These are phyloP conservation scores for Hyalella azteca DNA, from an alignment of 2,888 invertebrate species.

Conservation along the genomic window DNA sequence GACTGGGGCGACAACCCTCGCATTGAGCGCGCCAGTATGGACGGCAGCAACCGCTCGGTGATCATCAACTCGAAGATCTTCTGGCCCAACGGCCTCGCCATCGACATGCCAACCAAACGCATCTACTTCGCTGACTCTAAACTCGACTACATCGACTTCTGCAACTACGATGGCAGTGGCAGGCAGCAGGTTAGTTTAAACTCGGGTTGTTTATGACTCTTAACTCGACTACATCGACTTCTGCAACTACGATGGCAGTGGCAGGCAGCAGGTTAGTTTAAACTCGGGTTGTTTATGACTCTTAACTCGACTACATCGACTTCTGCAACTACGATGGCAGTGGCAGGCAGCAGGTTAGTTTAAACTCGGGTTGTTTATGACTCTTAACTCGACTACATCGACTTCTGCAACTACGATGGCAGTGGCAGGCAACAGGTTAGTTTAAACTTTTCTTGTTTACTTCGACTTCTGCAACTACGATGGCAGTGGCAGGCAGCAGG, in stretches of 20 bases:
- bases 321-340: conserved; percentile 96
- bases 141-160: conserved; percentile 96
- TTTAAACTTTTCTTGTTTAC: conserved; percentile 69
- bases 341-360: conserved; percentile 79
- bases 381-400: conserved; percentile 95
- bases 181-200: conserved; percentile 75
- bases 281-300: conserved; percentile 75
- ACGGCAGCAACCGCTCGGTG: conserved; percentile 82
- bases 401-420: conserved; percentile 97
- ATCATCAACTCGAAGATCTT: conserved; percentile 94
- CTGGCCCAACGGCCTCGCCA: conserved; percentile 97
- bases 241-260: conserved; percentile 93
- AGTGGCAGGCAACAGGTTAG: conserved; percentile 82
- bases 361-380: too few species aligned
- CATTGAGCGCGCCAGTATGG: conserved; percentile 95
- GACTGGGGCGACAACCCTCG: conserved; percentile 99
- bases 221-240: conserved; percentile 97
- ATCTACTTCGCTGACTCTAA: conserved; percentile 98
- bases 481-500: conserved; percentile 87
- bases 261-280: conserved; percentile 77
- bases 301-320: conserved; percentile 95
- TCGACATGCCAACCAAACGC: conserved; percentile 89
- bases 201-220: conserved; percentile 81
- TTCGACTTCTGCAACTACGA: conserved; percentile 98
- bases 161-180: conserved; percentile 92